Conservation (phyloP, 2,797 vertebrate genomes). For the Channallabes apus region DNA sequence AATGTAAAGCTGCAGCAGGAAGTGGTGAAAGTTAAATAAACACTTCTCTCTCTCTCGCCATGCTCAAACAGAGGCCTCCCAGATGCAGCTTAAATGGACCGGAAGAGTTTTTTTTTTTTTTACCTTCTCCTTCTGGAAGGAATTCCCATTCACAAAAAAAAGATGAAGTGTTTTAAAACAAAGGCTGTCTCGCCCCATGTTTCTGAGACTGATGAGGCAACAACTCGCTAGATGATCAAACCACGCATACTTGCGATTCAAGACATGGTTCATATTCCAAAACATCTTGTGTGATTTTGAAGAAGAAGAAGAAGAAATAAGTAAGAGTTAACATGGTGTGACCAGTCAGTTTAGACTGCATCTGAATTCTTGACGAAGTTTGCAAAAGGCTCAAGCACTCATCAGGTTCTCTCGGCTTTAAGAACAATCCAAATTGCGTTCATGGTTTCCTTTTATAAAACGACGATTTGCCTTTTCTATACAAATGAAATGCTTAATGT, state of each 20-base stretch:
- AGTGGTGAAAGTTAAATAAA: conserved; percentile 59
- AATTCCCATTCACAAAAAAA: conserved; percentile 62
- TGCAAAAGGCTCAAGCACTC: background rate
- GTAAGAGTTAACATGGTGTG: background rate
- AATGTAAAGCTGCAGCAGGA: conserved; percentile 53
- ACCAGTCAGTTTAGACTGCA: background rate
- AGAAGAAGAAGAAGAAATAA: background rate
- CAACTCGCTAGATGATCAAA: conserved; percentile 35
- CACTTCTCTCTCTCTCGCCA: conserved; percentile 42
- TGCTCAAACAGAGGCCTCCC: conserved; percentile 48
- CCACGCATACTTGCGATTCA: background rate
- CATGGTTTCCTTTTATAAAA: background rate
- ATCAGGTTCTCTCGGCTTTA: background rate
- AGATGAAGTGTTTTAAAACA: conserved; percentile 53
- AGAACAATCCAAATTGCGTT: background rate
- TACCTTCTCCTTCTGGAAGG: conserved; percentile 46
- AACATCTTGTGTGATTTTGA: background rate
- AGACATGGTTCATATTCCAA: background rate
- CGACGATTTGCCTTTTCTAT: background rate
- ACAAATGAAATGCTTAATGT: background rate
- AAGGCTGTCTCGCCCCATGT: conserved; percentile 32
- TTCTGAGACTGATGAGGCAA: conserved; percentile 41
- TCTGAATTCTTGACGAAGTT: background rate
- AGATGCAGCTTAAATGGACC: conserved; percentile 49
- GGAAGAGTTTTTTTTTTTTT: conserved; percentile 46